Base-by-base conservation (phyloP, 2,888 invertebrate genomes). In the Nipponacmea schrenckii region DNA sequence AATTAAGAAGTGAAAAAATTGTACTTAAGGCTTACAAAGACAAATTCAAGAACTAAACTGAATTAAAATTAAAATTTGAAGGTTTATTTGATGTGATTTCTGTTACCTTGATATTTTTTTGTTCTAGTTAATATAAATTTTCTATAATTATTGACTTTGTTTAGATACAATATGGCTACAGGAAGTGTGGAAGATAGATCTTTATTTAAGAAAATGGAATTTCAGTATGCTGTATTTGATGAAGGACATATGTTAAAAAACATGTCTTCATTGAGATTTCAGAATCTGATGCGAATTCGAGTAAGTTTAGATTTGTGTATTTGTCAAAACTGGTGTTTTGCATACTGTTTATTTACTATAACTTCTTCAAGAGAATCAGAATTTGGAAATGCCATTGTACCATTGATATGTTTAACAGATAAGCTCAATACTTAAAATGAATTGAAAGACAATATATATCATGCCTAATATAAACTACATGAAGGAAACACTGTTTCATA, bases 161-260 rank as follows among this genome's bases (percentile, higher is more conserved):
- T 39, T 77, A 91, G 91, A 8, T 92, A 92, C 89, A 93, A 93
- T 78, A 93, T 96, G 91, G 93, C 96, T 31, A 93, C 93, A 80
- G 96, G 95, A 77, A 94, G 94, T 75, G 93, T 95, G 0, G 97
- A 97, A 84, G 94, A 96, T 73, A 94, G 96, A 88, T 93, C 95
- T 91, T 95, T 98, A 88, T 93, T 96, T 73, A 94, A 96, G 50
- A 94, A 95, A 74, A 81, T 90, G 70, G 92, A 93, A 64, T 93
- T 97, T 88, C 94, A 96, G 87, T 98, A 97, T 87, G 96, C 97
- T 0, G 91, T 98, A 27, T 97, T 97, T 87, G 98, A 98, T 88
- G 98, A 98, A 87, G 97, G 97, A 0, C 98, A 98, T 87, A 97
- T 98, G 96, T 90, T 98, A 48, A 98, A 98, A 89, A 98, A 98